A percentile compares a stretch with the other conserved stretches of the same genome.
phyloP scores from a whole-genome alignment of 2,888 invertebrate genomes.

The Helobdella robusta region DNA sequence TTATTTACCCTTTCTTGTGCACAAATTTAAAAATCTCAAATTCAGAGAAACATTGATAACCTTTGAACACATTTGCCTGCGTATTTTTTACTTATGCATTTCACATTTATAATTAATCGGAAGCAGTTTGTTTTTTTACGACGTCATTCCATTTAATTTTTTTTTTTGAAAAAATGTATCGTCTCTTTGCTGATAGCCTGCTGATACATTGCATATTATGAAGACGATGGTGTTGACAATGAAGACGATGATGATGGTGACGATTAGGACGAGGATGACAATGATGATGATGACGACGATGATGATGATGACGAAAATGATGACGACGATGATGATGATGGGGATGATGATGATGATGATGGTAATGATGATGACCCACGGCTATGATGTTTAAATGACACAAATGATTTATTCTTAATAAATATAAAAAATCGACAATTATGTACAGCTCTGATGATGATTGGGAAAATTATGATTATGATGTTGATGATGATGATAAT shows the following conservation, averaged over 20 bases:
- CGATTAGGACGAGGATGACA: background rate
- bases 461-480: background rate
- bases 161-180: too few relatives aligned
- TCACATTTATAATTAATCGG: too few relatives aligned
- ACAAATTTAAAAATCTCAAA: too few relatives aligned
- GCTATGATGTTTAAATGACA: too few relatives aligned
- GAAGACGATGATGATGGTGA: background rate
- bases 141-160: too few relatives aligned
- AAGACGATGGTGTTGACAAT: background rate
- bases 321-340: background rate
- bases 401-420: too few relatives aligned
- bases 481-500: background rate
- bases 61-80: too few relatives aligned
- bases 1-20: too few relatives aligned
- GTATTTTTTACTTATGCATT: too few relatives aligned
- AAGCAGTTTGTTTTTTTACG: too few relatives aligned
- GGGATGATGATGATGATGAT: background rate
- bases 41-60: too few relatives aligned
- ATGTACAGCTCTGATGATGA: background rate
- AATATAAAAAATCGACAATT: background rate
- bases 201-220: background rate
- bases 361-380: background rate
- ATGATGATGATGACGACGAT: background rate
- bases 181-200: too few relatives aligned
- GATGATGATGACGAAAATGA: conserved; percentile 6